Base-by-base conservation (phyloP, 2,888 invertebrate species). In the Sesia apiformis region DNA sequence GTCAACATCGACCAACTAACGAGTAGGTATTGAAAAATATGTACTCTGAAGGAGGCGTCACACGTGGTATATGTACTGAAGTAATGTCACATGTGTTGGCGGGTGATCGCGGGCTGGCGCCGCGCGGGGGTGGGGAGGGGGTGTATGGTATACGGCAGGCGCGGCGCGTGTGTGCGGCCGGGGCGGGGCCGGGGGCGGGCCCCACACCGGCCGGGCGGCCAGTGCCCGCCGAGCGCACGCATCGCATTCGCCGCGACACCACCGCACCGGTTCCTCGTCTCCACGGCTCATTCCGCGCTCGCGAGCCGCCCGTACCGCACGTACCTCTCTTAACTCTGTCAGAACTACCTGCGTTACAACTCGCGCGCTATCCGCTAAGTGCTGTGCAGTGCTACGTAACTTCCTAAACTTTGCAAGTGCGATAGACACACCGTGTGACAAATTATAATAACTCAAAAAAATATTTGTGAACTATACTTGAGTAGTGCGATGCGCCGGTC, bases 21-120 rank as follows among this genome's bases (percentile, higher is more conserved):
- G 4, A 57, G 57, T 57, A 59, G 59, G 57, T 57, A 54, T 56
- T 40, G 39, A 78, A 81, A 81, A 81, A 79, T 80, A 82, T 68
- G 80, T 85, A 81, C 64, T 63, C 76, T 73, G 76, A 65, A 79
- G 56, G 85, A 84, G 85, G 87, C 84, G 87, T 86, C 84, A 83
- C 84, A 78, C 82, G 71, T 83, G 81, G 4, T 40, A 52, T 82
- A 78, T 80, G 84, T 83, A 83, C 23, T 66, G 67, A 58, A 65
- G 73, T 71, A 71, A 79, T 80, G 84, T 78, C 84, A 81, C 76
- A 76, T 78, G 39, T 52, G 73, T 63, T 65, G 61, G 60, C 52
- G 56, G 63, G 60, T 53, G 66, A 54, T 61, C 58, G 50, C 53
- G 56, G 62, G 66, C 62, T 73, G 67, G 63, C 65, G 60, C 62